Percentiles rank a stretch among this genome's conserved stretches.
Evolutionary conservation across 2,888 invertebrate genomes (phyloP).

Genomic region (Syrphus vitripennis): DNA sequence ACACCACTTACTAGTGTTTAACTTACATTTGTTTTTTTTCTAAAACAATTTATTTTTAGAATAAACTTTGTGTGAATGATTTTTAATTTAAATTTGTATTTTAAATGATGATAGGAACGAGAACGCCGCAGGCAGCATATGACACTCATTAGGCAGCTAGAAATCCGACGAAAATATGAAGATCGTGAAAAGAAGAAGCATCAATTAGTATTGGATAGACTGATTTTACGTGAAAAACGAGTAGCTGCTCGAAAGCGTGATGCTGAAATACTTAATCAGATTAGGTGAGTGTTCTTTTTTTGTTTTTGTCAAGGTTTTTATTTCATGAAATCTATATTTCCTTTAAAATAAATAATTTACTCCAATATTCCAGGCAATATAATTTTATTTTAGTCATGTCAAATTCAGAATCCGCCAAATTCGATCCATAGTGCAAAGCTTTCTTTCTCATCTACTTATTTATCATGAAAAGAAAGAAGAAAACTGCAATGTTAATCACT

Average conservation of each 20-base stretch:
- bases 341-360: no score
- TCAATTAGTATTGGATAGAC: constrained; percentile 89
- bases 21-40: not conserved
- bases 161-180: constrained; percentile 92
- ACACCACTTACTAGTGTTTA: constrained; percentile 17
- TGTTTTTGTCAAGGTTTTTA: not conserved
- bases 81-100: not conserved
- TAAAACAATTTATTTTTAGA: not conserved
- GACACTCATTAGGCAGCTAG: constrained; percentile 92
- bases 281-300: constrained; percentile 80
- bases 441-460: no score
- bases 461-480: no score
- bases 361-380: no score
- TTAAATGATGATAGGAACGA: constrained; percentile 85
- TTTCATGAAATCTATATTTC: no score
- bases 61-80: not conserved
- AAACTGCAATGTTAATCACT: no score
- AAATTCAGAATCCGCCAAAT: no score
- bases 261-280: constrained; percentile 86
- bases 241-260: constrained; percentile 87
- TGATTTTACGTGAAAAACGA: constrained; percentile 92
- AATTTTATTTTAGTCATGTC: no score
- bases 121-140: constrained; percentile 95
- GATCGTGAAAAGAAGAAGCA: constrained; percentile 88
- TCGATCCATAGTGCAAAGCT: no score